Evolutionary conservation across 2,888 invertebrate species (phyloP), one percentile per base, ranked within the genome.

Genomic region (Teleiodes luculella): DNA sequence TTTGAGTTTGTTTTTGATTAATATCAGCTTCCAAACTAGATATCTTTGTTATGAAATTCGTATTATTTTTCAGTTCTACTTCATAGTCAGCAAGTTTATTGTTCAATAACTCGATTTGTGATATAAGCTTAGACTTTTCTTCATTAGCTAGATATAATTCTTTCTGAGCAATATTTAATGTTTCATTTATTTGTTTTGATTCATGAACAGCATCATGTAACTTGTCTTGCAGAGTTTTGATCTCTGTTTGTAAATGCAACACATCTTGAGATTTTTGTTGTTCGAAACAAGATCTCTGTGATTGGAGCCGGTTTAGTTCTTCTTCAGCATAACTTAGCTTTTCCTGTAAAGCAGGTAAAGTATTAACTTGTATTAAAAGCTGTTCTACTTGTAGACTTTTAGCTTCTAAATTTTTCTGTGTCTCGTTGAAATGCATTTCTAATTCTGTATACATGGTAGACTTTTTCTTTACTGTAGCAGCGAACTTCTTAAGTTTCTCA

Each of bases 401-500:
- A 7, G 58, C 56, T 63, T 73, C 70, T 8, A 85, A 59, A 62
- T 83, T 76, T 64, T 78, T 83, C 65, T 84, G 79, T 43, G 71
- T 67, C 58, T 84, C 81, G 33, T 68, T 67, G 35, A 81, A 70
- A 61, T 90, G 92, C 43, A 78, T 74, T 80, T 95, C 94, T 33
- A 95, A 76, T 59, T 95, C 94, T 33, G 91, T 85, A 63, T 92
- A 93, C 59, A 92, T 89, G 0, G 86, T 73, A 0, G 92, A 89
- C 70, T 95, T 95, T 72, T 94, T 95, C 75, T 95, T 96, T 8
- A 95, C 86, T 68, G 92, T 94, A 0, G 93, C 91, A 0, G 95
- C 95, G 66, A 94, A 92, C 68, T 95, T 95, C 70, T 95, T 96
- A 70, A 95, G 90, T 77, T 95, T 95, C 54, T 95, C 95, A 52